Percentiles rank a stretch among this genome's conserved stretches.
These are phyloP conservation scores for Hippocampus barbouri DNA, from an alignment of 2,113 vertebrate species.

Conservation along the genomic window DNA sequence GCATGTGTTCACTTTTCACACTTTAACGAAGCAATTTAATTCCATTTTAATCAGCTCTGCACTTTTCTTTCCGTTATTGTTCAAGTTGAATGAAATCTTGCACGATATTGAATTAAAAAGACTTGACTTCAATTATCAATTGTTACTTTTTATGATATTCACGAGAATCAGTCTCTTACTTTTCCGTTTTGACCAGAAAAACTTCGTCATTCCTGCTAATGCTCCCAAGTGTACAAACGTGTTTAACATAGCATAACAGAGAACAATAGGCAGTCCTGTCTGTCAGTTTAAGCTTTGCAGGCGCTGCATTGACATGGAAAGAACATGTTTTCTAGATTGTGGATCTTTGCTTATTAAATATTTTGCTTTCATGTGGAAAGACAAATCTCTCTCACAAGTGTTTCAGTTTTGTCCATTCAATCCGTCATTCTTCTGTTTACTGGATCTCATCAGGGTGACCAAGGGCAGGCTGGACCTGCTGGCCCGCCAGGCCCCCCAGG, in stretches of 20 bases:
- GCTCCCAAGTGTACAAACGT: not conserved
- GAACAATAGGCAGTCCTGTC: not conserved
- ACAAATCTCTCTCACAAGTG: not conserved
- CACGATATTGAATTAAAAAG: conserved; percentile 1
- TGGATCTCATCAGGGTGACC: conserved; percentile 78
- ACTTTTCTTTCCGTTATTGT: not conserved
- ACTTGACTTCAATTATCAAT: not conserved
- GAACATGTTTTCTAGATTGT: not conserved
- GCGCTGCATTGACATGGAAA: not conserved
- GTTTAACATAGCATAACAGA: not conserved
- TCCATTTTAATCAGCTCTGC: not conserved
- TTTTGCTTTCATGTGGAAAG: not conserved
- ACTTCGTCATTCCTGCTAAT: not conserved
- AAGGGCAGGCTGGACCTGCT: conserved; percentile 82
- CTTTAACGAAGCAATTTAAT: conserved; percentile 5
- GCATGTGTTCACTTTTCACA: conserved; percentile 34
- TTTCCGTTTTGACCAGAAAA: not conserved
- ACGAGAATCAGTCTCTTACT: not conserved
- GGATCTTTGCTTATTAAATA: not conserved
- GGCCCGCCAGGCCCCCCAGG: conserved; percentile 89
- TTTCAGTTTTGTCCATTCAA: not conserved
- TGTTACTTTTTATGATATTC: not conserved
- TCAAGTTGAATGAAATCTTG: conserved; percentile 1
- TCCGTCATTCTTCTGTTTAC: not conserved
- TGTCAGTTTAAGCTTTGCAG: not conserved